phyloP scores from a whole-genome alignment of 2,797 vertebrate species.

The Ispidina lecontei region DNA sequence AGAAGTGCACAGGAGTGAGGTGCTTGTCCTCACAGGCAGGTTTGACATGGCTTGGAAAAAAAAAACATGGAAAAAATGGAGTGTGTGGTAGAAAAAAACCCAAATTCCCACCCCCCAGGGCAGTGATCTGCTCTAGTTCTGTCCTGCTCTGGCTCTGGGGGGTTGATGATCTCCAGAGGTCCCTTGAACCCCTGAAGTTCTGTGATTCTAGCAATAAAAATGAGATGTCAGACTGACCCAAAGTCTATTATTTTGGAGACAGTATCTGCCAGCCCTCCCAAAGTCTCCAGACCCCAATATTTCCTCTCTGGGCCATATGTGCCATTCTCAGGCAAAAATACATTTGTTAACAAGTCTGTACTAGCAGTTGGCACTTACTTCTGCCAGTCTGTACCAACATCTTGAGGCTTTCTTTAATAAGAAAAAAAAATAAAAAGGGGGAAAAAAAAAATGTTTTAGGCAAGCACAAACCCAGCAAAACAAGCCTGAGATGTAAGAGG shows the following conservation, averaged over 20 bases:
- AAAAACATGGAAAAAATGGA: neutral
- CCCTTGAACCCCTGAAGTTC: no score
- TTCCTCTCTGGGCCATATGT: slow-evolving; percentile 78
- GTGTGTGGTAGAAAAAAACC: neutral
- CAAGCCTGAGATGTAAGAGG: neutral
- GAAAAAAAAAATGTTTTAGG: neutral
- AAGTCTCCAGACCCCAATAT: slow-evolving; percentile 76
- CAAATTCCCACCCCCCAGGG: neutral
- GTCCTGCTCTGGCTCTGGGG: no score
- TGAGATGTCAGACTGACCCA: slow-evolving; percentile 15
- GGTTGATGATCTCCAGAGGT: no score
- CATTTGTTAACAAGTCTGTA: slow-evolving; percentile 78
- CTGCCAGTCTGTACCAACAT: slow-evolving; percentile 78
- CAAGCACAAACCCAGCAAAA: slow-evolving; percentile 15
- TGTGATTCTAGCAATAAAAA: neutral
- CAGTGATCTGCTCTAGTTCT: neutral
- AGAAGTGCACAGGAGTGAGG: accelerated
- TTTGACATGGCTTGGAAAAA: neutral
- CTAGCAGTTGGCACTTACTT: slow-evolving; percentile 75
- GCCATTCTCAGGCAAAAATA: slow-evolving; percentile 76
- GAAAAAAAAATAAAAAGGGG: neutral
- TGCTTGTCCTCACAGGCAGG: neutral
- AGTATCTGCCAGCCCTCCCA: slow-evolving; percentile 73
- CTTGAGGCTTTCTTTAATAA: slow-evolving; percentile 75
- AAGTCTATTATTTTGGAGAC: slow-evolving; percentile 37